A percentile compares a stretch with the other conserved stretches of the same genome.
phyloP scores from a whole-genome alignment of 1,140 invertebrate species.

The Drosophila sechellia region DNA sequence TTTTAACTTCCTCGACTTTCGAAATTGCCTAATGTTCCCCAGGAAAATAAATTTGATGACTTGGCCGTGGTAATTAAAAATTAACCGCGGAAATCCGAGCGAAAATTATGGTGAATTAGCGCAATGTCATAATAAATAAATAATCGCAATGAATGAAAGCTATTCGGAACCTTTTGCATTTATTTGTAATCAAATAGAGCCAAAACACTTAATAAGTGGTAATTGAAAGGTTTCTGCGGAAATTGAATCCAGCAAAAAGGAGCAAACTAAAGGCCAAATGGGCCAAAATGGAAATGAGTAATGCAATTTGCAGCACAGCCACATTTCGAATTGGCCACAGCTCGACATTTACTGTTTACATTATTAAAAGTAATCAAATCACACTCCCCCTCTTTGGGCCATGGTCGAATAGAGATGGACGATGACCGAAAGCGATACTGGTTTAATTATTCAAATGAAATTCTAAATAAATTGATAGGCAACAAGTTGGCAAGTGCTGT shows the following conservation, averaged over 20 bases:
- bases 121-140: conserved; percentile 2
- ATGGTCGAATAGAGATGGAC: conserved; percentile 10
- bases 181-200: background rate
- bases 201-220: background rate
- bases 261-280: conserved; percentile 9
- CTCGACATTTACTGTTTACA: conserved; percentile 33
- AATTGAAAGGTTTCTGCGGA: background rate
- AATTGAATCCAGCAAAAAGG: background rate
- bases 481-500: conserved; percentile 25
- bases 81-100: conserved; percentile 5
- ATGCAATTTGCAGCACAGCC: conserved; percentile 25
- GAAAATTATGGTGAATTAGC: background rate
- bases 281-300: conserved; percentile 24
- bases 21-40: background rate
- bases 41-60: conserved; percentile 10
- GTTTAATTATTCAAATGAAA: conserved; percentile 62
- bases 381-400: conserved; percentile 31
- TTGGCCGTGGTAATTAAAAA: conserved; percentile 19
- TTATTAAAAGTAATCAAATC: conserved; percentile 59
- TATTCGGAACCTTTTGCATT: background rate
- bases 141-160: conserved; percentile 5
- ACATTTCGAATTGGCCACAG: conserved; percentile 33
- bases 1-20: background rate
- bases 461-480: conserved; percentile 36
- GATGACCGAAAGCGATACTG: conserved; percentile 24